phyloP scores from a whole-genome alignment of 2,113 vertebrate genomes.

The Tretioscincus oriximinensis region DNA sequence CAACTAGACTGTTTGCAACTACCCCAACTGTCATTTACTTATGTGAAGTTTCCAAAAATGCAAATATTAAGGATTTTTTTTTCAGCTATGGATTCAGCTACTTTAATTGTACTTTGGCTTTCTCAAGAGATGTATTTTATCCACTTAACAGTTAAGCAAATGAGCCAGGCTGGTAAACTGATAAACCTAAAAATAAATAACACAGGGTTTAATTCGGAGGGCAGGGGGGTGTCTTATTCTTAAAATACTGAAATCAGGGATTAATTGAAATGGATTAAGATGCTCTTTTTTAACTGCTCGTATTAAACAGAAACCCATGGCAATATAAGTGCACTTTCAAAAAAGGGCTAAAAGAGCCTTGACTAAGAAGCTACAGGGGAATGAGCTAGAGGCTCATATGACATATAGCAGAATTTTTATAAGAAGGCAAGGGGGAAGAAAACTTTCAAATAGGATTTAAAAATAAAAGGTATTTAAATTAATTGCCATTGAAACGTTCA shows the following conservation, averaged over 20 bases:
- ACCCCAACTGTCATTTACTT: not conserved
- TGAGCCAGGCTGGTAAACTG: not conserved
- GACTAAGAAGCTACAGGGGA: not conserved
- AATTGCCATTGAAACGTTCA: no score
- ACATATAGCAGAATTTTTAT: no score
- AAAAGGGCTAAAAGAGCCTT: not conserved
- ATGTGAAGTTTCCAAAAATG: not conserved
- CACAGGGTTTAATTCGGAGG: no score
- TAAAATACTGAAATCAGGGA: not conserved
- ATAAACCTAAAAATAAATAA: slow-evolving; percentile 2
- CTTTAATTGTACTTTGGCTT: not conserved
- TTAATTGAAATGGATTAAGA: not conserved
- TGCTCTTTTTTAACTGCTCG: slow-evolving; percentile 12
- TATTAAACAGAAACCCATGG: not conserved
- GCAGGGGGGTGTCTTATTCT: no score
- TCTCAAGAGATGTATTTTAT: not conserved
- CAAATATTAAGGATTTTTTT: not conserved
- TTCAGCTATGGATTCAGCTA: slow-evolving; percentile 22
- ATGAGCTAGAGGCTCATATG: no score
- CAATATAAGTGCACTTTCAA: not conserved
- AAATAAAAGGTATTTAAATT: no score
- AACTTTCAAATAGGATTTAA: no score
- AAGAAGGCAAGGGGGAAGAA: no score
- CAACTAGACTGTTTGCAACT: not conserved
- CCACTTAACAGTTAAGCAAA: not conserved